Evolutionary conservation across 2,888 invertebrate species (phyloP).

Genomic region (Pharmacophagus antenor): DNA sequence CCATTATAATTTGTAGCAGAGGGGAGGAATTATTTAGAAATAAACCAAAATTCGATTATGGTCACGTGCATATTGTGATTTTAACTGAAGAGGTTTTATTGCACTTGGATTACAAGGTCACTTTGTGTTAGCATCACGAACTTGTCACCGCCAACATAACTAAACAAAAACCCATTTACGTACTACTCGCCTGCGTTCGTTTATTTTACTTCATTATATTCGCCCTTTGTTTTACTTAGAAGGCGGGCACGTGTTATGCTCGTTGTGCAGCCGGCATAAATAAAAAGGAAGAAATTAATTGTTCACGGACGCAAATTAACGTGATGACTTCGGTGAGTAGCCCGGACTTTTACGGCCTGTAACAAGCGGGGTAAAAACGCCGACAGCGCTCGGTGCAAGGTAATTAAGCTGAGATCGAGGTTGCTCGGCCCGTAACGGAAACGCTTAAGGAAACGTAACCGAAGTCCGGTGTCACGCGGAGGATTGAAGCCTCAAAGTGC

Average conservation of each 20-base stretch:
- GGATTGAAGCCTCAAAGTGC: slow-evolving; percentile 14
- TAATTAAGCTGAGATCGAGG: slow-evolving; percentile 20
- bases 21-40: slow-evolving; percentile 48
- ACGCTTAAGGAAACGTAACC: slow-evolving; percentile 34
- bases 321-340: slow-evolving; percentile 31
- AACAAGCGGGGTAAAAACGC: slow-evolving; percentile 29
- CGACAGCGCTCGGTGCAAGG: slow-evolving; percentile 26
- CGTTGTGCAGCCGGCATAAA: slow-evolving; percentile 8
- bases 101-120: too few relatives aligned
- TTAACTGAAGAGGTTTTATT: background rate
- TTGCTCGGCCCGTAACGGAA: slow-evolving; percentile 35
- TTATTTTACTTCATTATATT: slow-evolving; percentile 13
- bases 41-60: slow-evolving; percentile 45
- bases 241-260: slow-evolving; percentile 23
- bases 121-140: background rate
- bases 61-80: slow-evolving; percentile 24
- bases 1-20: slow-evolving; percentile 38
- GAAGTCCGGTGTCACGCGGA: slow-evolving; percentile 32
- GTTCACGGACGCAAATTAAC: slow-evolving; percentile 41
- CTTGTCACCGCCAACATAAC: background rate
- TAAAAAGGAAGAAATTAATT: slow-evolving; percentile 33
- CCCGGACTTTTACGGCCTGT: slow-evolving; percentile 20
- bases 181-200: slow-evolving; percentile 1
- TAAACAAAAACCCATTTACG: background rate
- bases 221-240: slow-evolving; percentile 11